A percentile compares a stretch with the other conserved stretches of the same genome.
Evolutionary conservation across 2,888 invertebrate genomes (phyloP).

Genomic region (Dolomedes plantarius): DNA sequence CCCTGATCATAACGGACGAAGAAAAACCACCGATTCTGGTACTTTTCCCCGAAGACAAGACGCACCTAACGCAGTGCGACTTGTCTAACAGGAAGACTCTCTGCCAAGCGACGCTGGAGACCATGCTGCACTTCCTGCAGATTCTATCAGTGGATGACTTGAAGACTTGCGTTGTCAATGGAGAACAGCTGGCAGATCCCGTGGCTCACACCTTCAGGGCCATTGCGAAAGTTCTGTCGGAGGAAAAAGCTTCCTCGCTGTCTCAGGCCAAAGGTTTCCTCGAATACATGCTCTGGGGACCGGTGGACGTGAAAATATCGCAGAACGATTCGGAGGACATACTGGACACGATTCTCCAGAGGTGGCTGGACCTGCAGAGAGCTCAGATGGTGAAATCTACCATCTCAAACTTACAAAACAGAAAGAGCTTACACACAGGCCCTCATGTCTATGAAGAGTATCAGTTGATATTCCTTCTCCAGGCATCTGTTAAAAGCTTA

Average conservation of each 20-base stretch:
- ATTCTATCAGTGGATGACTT: constrained; percentile 14
- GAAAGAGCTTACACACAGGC: background rate
- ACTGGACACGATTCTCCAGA: constrained; percentile 74
- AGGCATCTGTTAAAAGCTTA: constrained; percentile 55
- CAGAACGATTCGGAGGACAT: constrained; percentile 72
- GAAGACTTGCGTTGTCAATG: constrained; percentile 30
- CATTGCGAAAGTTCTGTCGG: constrained; percentile 75
- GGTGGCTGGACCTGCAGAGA: constrained; percentile 92
- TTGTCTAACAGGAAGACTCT: constrained; percentile 33
- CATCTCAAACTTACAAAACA: constrained; percentile 26
- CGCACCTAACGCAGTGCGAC: constrained; percentile 13
- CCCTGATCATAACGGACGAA: constrained; percentile 29
- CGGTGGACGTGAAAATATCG: constrained; percentile 80
- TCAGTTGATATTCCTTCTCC: constrained; percentile 60
- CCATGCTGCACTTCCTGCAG: constrained; percentile 39
- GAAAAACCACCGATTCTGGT: constrained; percentile 47
- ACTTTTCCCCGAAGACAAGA: constrained; percentile 50
- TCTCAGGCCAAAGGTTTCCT: constrained; percentile 85
- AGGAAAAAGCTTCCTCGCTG: constrained; percentile 76
- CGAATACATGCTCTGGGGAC: constrained; percentile 92
- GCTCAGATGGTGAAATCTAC: constrained; percentile 78
- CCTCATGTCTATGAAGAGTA: constrained; percentile 61
- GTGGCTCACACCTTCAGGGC: constrained; percentile 72
- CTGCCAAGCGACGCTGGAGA: constrained; percentile 40
- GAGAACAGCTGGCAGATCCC: constrained; percentile 20